These are phyloP conservation scores for Hydrolagus affinis DNA, from an alignment of 2,113 vertebrate genomes.

Conservation along the genomic window DNA sequence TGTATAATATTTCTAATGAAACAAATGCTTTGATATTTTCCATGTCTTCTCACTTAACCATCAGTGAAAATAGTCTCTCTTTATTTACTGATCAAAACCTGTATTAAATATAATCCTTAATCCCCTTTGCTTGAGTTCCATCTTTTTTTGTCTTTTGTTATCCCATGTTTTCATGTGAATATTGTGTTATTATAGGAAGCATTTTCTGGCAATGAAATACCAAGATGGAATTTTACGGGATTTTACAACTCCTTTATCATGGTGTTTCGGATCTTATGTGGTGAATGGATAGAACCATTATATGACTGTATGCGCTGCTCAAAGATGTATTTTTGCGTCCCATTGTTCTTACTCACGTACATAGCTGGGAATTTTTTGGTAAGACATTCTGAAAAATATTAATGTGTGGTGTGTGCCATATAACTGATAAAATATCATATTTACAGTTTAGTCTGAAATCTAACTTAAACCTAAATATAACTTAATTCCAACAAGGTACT, in stretches of 20 bases:
- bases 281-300: conserved; percentile 34
- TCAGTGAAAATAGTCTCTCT: no score
- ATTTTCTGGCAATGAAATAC: conserved; percentile 26
- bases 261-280: conserved; percentile 34
- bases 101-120: no score
- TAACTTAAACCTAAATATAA: no score
- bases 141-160: background rate
- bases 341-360: conserved; percentile 32
- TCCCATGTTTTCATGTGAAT: background rate
- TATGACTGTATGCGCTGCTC: conserved; percentile 35
- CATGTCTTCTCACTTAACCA: background rate
- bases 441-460: no score
- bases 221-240: conserved; percentile 33
- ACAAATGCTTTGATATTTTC: background rate
- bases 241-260: conserved; percentile 35
- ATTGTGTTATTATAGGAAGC: conserved; percentile 24
- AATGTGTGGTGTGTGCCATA: background rate
- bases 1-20: background rate
- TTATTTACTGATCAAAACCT: no score
- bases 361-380: conserved; percentile 34
- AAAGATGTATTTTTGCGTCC: conserved; percentile 34
- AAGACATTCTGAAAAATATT: background rate
- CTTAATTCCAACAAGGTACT: no score
- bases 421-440: no score
- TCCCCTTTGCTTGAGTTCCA: no score